Conservation (phyloP, 2,113 vertebrate genomes). For the Azemiops feae region DNA sequence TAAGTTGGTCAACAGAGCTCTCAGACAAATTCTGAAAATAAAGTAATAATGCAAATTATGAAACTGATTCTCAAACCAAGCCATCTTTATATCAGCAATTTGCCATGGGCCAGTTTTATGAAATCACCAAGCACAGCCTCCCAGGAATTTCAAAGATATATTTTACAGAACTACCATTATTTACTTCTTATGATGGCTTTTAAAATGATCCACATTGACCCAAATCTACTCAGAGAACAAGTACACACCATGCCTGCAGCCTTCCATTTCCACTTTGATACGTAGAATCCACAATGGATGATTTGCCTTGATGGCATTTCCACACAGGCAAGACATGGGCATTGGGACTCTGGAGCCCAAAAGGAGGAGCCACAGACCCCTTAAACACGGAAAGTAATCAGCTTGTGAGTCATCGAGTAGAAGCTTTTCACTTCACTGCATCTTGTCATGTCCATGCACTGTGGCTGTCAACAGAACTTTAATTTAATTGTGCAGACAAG, state of each 20-base stretch:
- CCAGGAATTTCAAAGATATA: not conserved
- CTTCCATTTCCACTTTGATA: not conserved
- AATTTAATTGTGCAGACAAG: constrained; percentile 9
- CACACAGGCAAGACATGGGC: not conserved
- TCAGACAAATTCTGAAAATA: not conserved
- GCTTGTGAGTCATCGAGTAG: constrained; percentile 5
- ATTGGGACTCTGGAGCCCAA: not conserved
- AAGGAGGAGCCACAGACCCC: not conserved
- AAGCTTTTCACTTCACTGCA: constrained; percentile 26
- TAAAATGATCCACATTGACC: not conserved
- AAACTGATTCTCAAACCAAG: not conserved
- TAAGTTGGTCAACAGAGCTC: not conserved
- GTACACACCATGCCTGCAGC: too few species aligned
- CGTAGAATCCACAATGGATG: too few species aligned
- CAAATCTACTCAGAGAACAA: not conserved
- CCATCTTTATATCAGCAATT: not conserved
- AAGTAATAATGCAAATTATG: not conserved
- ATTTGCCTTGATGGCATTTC: not conserved
- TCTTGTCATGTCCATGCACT: constrained; percentile 17
- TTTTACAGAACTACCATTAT: not conserved
- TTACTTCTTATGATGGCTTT: not conserved
- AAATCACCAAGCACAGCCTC: not conserved
- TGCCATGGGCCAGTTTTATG: not conserved
- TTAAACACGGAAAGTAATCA: constrained; percentile 20
- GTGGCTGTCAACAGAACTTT: constrained; percentile 32